Percentiles rank a stretch among this genome's conserved stretches.
Evolutionary conservation across 2,888 invertebrate species (phyloP).

Genomic region (Agrenia bidenticulata): DNA sequence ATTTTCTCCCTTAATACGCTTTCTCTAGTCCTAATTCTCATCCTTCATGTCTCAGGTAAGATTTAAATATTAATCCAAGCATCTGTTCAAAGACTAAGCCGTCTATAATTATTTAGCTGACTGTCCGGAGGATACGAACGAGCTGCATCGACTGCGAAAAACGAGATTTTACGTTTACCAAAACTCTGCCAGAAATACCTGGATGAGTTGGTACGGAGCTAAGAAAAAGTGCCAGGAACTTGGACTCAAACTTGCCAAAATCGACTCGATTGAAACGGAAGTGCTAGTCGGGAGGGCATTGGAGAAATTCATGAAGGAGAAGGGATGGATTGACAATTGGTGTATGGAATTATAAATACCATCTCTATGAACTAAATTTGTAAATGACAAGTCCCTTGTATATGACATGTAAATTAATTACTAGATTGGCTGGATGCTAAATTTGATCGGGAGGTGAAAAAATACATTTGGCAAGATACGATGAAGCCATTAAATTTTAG

Average conservation of each 20-base stretch:
- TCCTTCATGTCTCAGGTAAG: no score
- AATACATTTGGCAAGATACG: not conserved
- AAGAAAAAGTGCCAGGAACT: not conserved
- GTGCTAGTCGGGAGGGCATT: not conserved
- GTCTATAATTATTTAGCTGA: no score
- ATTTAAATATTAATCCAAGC: no score
- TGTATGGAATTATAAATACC: not conserved
- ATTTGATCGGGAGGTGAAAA: not conserved
- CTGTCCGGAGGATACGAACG: not conserved
- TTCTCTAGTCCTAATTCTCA: no score
- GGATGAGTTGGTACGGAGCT: not conserved
- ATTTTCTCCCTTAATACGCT: no score
- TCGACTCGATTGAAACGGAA: not conserved
- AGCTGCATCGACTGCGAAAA: not conserved
- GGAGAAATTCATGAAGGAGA: not conserved
- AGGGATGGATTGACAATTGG: not conserved
- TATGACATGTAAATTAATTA: not conserved
- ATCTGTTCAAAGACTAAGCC: no score
- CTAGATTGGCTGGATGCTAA: slow-evolving; percentile 1
- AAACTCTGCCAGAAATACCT: not conserved
- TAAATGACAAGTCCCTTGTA: not conserved
- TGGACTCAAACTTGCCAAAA: not conserved
- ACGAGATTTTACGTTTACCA: not conserved
- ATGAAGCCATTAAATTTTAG: not conserved
- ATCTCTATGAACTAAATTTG: no score